Evolutionary conservation across 2,888 invertebrate genomes (phyloP).

Genomic region (Tuberolachnus salignus): DNA sequence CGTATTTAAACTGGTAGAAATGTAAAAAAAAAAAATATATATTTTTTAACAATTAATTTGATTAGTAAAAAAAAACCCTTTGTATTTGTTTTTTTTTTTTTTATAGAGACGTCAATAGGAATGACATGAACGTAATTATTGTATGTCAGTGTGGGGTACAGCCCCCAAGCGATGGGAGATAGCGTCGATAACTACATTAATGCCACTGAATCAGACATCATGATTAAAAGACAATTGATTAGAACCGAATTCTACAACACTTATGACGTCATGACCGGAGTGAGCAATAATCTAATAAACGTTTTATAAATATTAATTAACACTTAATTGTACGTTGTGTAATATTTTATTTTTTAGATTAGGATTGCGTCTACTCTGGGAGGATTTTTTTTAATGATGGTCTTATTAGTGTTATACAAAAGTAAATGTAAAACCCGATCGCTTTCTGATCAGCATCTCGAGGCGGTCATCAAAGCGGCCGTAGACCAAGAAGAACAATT

Average conservation of each 20-base stretch:
- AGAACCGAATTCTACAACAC: conserved; percentile 85
- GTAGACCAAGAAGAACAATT: conserved; percentile 76
- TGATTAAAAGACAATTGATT: conserved; percentile 70
- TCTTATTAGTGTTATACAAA: conserved; percentile 88
- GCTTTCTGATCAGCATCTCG: conserved; percentile 74
- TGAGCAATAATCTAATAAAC: conserved; percentile 57
- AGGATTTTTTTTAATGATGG: conserved; percentile 90
- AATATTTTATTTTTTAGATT: conserved; percentile 62
- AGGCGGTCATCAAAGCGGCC: conserved; percentile 73
- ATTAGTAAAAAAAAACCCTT: no score
- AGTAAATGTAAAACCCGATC: conserved; percentile 70
- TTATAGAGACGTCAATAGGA: conserved; percentile 47
- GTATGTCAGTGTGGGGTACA: conserved; percentile 51
- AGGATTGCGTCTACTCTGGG: conserved; percentile 90
- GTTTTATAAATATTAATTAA: neutral
- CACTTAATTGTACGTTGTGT: neutral
- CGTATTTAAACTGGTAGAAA: neutral
- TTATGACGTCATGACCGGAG: conserved; percentile 92
- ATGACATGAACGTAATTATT: conserved; percentile 50
- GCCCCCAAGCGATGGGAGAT: conserved; percentile 56
- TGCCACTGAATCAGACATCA: conserved; percentile 51
- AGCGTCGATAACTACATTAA: conserved; percentile 48
- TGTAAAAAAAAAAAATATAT: no score
- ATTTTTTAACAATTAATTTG: no score
- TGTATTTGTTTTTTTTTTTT: neutral